Conservation (phyloP, 2,888 invertebrate species). For the Drosophila cracens region DNA sequence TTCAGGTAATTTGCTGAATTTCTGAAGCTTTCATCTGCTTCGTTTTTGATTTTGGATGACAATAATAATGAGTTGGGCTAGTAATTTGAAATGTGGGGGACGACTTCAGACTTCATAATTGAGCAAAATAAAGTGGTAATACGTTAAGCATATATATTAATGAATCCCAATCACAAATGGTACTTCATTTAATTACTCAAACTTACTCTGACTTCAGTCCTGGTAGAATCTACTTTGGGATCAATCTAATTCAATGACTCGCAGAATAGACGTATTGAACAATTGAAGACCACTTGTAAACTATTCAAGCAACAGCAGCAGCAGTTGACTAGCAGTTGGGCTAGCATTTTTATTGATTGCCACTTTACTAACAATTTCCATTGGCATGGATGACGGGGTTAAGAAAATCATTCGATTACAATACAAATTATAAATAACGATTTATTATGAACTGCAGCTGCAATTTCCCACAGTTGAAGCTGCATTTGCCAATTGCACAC, state of each 20-base stretch:
- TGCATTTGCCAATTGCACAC: constrained; percentile 72
- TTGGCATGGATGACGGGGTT: constrained; percentile 23
- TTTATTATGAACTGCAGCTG: constrained; percentile 69
- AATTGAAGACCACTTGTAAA: constrained; percentile 20
- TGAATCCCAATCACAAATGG: neutral
- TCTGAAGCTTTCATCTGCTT: constrained; percentile 3
- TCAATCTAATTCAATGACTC: neutral
- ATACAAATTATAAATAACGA: constrained; percentile 79
- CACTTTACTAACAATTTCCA: constrained; percentile 49
- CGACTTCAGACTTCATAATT: neutral
- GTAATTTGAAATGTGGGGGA: neutral
- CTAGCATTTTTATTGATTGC: constrained; percentile 42
- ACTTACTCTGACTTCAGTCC: neutral
- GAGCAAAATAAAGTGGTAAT: neutral
- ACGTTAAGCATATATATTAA: neutral
- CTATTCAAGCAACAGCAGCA: neutral
- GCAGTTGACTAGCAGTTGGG: neutral
- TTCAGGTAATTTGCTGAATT: constrained; percentile 14
- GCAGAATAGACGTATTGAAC: neutral
- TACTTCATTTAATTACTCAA: neutral
- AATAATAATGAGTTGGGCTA: constrained; percentile 11
- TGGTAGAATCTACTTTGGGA: neutral
- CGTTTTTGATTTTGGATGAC: neutral
- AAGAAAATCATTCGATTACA: constrained; percentile 61
- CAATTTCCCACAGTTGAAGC: constrained; percentile 19